Evolutionary conservation across 2,113 vertebrate genomes (phyloP), one percentile per base, ranked within the genome.

Genomic region (Strix uralensis): DNA sequence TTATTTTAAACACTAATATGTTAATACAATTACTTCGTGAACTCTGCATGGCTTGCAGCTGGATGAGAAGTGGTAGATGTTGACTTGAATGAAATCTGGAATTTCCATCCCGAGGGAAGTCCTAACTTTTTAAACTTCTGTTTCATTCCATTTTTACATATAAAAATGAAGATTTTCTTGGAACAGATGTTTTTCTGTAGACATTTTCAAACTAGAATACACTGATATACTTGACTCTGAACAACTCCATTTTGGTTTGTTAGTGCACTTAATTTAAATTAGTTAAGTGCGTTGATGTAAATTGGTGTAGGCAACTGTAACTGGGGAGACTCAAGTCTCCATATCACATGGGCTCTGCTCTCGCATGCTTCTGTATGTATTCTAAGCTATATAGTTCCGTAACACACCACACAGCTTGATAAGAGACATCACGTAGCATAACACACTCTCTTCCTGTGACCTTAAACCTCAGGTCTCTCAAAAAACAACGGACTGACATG

Each of bases 11-110:
- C 15, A 65, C 32, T 83, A 59, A 71, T 44, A 88, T 30, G 42
- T 65, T 72, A 89, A 71, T 63, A 51, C 59, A 86, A 77, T 75
- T 83, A 81, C 69, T 84, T 88, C 38, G 73, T 79, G 70, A 96
- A 55, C 90, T 62, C 52, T 84, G 30, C 4, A 5, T 83, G 72
- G 52, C 42, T 90, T 83, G 63, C 47, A 86, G 59, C 59, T 94
- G 57, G 63, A 74, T 72, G 42, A 81, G 49, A 94, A 95, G 70
- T 74, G 29, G 7, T 81, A 47, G 40, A 57, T 57, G 63, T 11
- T 83, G 69, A 86, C 69, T 36, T 66, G 54, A 71, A 47, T 26
- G 38, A 90, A 83, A 79, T 81, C 49, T 81, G 81, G 47, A 87
- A 80, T 80, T 75, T 65, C 30, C 40, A 69, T 91, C 51, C 54